Evolutionary conservation across 64 coral and sea anemone species (phyloP), one percentile per base, ranked within the genome.

Genomic region (Actinia equina): DNA sequence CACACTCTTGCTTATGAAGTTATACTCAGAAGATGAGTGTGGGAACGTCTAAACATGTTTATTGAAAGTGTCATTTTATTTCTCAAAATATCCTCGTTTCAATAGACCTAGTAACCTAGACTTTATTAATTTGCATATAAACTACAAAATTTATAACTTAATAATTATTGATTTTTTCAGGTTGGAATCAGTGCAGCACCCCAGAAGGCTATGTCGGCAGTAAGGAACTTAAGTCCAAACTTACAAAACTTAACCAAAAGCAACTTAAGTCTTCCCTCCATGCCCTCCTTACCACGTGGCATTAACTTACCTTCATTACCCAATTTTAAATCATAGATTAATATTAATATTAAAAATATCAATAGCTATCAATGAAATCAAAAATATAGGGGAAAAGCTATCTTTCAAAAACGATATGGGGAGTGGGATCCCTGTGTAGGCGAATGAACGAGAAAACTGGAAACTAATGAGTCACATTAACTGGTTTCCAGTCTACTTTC

Each of bases 201-300:
- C 43, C 93, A 93, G 52, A 94, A 92, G n/a, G 97, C 97, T 2
- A 93, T 99, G 83, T 92, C 97, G 7, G 97, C 97, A 15, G 94
- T 99, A 46, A 88, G 93, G 83, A 99, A 99, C 84, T 88, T 93
- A 22, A 93, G 97, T 74, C 97, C 97, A 18, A 99, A 92, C 88
- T 67, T 99, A 77, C 88, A 92, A 8, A 99, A 95, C 64, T 84
- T 99, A 52, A 89, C 97, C 30, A 99, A 99, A 93, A 91, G 93
- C 2, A 99, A 99, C 58, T 55, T 99, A 55, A 87, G 44, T 22
- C 83, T 93, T 56, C 93, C 94, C 1, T 94, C 94, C 8, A 80
- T 99, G 59, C 93, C 93, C 1, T 99, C 97, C 17, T 84, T 99
- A 61, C 97, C 97, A 52, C 91, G 93, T 12, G 55, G 55, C 49